A percentile compares a stretch with the other conserved stretches of the same genome.
These are phyloP conservation scores for Lasioglossum figueresi DNA, from an alignment of 2,888 invertebrate genomes.

Conservation along the genomic window DNA sequence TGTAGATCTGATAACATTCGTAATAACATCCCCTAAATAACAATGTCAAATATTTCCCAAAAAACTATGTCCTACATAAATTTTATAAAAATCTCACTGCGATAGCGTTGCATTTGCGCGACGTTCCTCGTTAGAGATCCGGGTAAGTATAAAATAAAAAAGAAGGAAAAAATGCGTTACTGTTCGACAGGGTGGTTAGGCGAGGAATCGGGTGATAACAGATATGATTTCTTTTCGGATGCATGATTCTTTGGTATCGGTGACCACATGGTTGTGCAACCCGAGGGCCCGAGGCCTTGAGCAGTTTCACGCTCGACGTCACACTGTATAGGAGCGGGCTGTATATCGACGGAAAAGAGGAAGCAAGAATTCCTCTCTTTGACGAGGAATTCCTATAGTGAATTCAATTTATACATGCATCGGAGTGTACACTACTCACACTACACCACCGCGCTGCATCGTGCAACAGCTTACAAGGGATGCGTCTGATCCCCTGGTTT, in stretches of 20 bases:
- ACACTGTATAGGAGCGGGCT: constrained; percentile 51
- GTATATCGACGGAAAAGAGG: constrained; percentile 58
- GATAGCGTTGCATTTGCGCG: no score
- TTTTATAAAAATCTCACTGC: background rate
- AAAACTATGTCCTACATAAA: background rate
- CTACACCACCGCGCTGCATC: constrained; percentile 37
- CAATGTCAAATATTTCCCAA: background rate
- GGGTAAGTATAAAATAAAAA: background rate
- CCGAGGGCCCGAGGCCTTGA: constrained; percentile 18
- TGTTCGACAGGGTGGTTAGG: background rate
- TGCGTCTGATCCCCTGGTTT: constrained; percentile 54
- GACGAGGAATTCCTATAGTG: constrained; percentile 70
- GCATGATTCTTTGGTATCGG: constrained; percentile 61
- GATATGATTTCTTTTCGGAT: constrained; percentile 55
- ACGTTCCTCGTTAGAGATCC: background rate
- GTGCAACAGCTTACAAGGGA: constrained; percentile 48
- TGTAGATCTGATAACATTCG: no score
- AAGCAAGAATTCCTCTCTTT: constrained; percentile 72
- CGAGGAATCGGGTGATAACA: constrained; percentile 33
- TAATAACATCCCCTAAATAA: background rate
- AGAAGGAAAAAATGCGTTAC: background rate
- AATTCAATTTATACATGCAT: constrained; percentile 61
- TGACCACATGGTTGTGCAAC: constrained; percentile 41
- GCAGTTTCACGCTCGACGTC: constrained; percentile 74
- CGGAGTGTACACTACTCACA: constrained; percentile 43